A percentile compares a stretch with the other conserved stretches of the same genome.
These are phyloP conservation scores for Corbicula japonica DNA, from an alignment of 2,888 invertebrate species.

Conservation along the genomic window DNA sequence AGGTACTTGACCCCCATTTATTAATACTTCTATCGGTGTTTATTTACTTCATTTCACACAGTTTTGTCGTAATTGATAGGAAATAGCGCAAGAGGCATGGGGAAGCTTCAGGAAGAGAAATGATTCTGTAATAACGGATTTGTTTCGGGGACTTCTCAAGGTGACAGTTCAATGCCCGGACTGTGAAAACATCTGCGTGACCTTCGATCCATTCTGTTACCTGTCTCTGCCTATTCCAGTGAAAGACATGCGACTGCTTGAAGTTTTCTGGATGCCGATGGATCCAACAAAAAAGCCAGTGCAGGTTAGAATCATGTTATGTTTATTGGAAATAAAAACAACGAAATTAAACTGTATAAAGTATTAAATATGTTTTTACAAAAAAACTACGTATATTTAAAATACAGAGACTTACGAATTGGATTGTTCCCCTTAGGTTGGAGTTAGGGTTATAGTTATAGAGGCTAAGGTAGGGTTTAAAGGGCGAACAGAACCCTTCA, in stretches of 20 bases:
- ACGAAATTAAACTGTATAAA: slow-evolving; percentile 38
- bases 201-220: slow-evolving; percentile 89
- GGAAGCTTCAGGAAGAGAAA: slow-evolving; percentile 88
- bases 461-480: too few relatives aligned
- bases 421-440: too few relatives aligned
- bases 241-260: slow-evolving; percentile 87
- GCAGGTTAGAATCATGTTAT: too few relatives aligned
- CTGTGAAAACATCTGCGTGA: slow-evolving; percentile 88
- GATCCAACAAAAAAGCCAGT: slow-evolving; percentile 80
- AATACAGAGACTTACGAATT: too few relatives aligned
- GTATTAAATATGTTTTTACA: not conserved
- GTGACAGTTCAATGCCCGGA: slow-evolving; percentile 89
- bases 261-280: slow-evolving; percentile 86
- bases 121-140: slow-evolving; percentile 89
- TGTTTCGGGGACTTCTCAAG: slow-evolving; percentile 89
- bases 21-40: too few relatives aligned
- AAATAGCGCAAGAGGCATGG: slow-evolving; percentile 88
- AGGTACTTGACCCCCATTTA: too few relatives aligned
- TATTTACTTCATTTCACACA: too few relatives aligned
- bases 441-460: too few relatives aligned
- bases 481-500: too few relatives aligned
- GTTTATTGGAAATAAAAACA: too few relatives aligned
- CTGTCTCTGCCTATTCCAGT: slow-evolving; percentile 88
- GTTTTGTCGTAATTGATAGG: too few relatives aligned
- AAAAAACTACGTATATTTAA: too few relatives aligned